phyloP scores from a whole-genome alignment of 2,797 vertebrate species.

The Squalus acanthias region DNA sequence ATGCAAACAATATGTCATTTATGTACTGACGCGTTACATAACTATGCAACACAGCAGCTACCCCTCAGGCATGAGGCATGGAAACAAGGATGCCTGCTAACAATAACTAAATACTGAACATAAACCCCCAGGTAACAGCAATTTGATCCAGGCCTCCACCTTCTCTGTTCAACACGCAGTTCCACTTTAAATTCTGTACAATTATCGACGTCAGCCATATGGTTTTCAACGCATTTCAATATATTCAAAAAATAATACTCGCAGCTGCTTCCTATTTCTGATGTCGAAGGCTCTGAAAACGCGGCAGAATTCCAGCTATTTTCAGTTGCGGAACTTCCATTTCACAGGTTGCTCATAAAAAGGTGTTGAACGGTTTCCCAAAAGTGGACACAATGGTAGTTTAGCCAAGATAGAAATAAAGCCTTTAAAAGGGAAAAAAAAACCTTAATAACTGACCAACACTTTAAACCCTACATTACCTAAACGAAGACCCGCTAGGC shows the following conservation, averaged over 20 bases:
- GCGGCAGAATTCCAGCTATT: slow-evolving; percentile 10
- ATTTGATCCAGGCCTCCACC: slow-evolving; percentile 19
- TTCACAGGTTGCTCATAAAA: slow-evolving; percentile 1
- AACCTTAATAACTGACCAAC: neutral
- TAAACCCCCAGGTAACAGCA: slow-evolving; percentile 21
- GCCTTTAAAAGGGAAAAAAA: neutral
- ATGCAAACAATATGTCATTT: slow-evolving; percentile 37
- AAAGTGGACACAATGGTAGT: neutral
- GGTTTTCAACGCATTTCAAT: slow-evolving; percentile 34
- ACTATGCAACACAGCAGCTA: slow-evolving; percentile 25
- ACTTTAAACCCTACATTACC: neutral
- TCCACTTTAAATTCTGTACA: slow-evolving; percentile 24
- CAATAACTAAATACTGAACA: slow-evolving; percentile 36
- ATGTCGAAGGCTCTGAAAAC: neutral
- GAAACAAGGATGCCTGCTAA: slow-evolving; percentile 25
- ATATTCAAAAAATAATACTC: slow-evolving; percentile 15
- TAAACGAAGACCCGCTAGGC: neutral
- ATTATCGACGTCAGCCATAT: neutral
- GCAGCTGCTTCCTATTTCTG: slow-evolving; percentile 28
- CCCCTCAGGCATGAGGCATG: neutral
- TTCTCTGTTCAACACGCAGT: slow-evolving; percentile 24
- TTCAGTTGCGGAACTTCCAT: neutral
- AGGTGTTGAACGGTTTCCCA: neutral
- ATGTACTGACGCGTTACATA: slow-evolving; percentile 15
- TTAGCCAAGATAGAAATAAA: neutral